phyloP scores from a whole-genome alignment of 1,140 invertebrate species.

The Drosophila prosaltans region DNA sequence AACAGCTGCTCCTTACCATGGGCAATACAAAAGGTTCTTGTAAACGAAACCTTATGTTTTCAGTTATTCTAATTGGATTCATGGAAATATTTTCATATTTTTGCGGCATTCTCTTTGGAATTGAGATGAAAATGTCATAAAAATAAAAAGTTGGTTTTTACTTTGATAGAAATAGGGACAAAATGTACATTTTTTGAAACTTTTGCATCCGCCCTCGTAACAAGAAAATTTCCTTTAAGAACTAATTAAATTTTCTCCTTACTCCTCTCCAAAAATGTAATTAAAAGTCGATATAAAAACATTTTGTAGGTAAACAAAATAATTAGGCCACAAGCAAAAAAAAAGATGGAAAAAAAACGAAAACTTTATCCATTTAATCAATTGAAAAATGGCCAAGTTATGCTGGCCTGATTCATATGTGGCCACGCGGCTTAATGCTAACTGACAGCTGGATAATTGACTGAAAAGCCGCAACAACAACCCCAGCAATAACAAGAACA shows the following conservation, averaged over 20 bases:
- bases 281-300: slow-evolving; percentile 13
- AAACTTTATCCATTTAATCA: slow-evolving; percentile 8
- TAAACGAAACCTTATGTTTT: neutral
- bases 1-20: slow-evolving; percentile 32
- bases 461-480: slow-evolving; percentile 30
- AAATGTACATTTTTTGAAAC: neutral
- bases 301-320: slow-evolving; percentile 11
- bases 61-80: neutral
- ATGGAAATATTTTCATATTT: neutral
- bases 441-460: slow-evolving; percentile 56
- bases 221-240: slow-evolving; percentile 6
- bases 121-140: neutral
- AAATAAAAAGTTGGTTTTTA: neutral
- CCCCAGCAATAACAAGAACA: slow-evolving; percentile 3
- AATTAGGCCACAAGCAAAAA: neutral
- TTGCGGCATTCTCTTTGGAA: too few species aligned
- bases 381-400: slow-evolving; percentile 11
- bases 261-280: neutral
- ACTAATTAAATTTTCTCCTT: slow-evolving; percentile 3
- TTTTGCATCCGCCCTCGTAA: neutral
- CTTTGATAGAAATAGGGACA: neutral
- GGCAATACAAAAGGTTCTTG: slow-evolving; percentile 21
- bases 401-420: slow-evolving; percentile 8
- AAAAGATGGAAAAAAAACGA: neutral
- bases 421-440: slow-evolving; percentile 27